A percentile compares a stretch with the other conserved stretches of the same genome.
These are phyloP conservation scores for Paramormyrops hopkinsi DNA, from an alignment of 2,797 vertebrate genomes.

Conservation along the genomic window DNA sequence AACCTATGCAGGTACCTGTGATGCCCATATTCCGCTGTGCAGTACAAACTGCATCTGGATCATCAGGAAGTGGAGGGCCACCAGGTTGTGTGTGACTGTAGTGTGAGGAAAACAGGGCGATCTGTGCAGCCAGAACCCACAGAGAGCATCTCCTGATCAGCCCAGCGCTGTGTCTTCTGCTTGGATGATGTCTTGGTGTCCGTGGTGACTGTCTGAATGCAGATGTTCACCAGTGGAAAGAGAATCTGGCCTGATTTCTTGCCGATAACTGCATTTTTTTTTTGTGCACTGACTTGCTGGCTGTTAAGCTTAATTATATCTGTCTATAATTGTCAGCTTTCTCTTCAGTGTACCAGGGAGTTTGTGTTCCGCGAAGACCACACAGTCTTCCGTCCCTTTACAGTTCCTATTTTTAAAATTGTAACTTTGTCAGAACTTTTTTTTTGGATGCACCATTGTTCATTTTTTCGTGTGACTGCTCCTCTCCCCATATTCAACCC, in stretches of 20 bases:
- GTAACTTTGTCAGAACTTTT: not conserved
- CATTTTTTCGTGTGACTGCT: not conserved
- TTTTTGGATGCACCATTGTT: not conserved
- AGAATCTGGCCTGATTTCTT: not conserved
- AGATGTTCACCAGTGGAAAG: not conserved
- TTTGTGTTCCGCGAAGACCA: not conserved
- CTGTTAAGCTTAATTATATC: not conserved
- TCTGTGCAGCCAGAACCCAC: not conserved
- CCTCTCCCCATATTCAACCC: not conserved
- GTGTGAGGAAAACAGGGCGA: not conserved
- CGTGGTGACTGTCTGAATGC: not conserved
- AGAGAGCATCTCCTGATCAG: not conserved
- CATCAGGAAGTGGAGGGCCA: not conserved
- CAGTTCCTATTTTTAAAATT: not conserved
- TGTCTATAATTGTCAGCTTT: not conserved
- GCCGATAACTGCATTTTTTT: not conserved
- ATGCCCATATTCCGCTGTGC: not conserved
- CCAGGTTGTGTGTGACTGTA: not conserved
- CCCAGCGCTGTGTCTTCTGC: not conserved
- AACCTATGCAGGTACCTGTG: not conserved
- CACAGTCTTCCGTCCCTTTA: not conserved
- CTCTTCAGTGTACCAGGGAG: not conserved
- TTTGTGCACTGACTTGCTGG: not conserved
- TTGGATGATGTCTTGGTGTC: not conserved
- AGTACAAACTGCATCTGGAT: not conserved